These are phyloP conservation scores for Eudyptes chrysolophus DNA, from an alignment of 2,113 vertebrate genomes.

Conservation along the genomic window DNA sequence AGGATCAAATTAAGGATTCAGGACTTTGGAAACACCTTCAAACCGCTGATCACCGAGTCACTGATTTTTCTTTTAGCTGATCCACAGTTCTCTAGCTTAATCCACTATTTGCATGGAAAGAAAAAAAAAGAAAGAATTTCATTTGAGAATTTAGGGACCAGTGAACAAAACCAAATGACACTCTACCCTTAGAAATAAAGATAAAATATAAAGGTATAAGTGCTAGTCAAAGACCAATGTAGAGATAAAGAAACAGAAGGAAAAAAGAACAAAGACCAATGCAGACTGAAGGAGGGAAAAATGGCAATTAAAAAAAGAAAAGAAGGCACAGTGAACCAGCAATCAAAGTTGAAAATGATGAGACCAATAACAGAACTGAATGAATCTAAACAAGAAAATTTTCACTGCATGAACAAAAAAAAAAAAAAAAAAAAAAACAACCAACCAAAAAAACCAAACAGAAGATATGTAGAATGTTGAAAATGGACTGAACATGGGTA, in stretches of 20 bases:
- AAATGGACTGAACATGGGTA: background rate
- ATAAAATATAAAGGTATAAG: background rate
- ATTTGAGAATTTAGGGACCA: background rate
- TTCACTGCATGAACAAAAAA: background rate
- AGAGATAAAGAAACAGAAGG: background rate
- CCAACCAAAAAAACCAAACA: background rate
- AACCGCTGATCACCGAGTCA: background rate
- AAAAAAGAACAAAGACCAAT: background rate
- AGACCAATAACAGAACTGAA: background rate
- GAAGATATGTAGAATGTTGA: background rate
- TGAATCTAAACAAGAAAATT: background rate
- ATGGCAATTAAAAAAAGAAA: background rate
- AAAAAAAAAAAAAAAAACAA: background rate
- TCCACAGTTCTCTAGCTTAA: background rate
- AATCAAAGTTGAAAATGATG: background rate
- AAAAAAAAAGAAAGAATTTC: background rate
- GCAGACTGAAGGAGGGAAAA: background rate
- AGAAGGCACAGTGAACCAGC: background rate
- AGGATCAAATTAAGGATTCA: conserved; percentile 6
- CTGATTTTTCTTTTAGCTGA: conserved; percentile 12
- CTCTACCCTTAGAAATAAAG: background rate
- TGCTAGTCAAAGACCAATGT: background rate
- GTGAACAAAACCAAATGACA: background rate
- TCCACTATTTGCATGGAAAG: background rate
- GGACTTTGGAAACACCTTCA: conserved; percentile 15